phyloP scores from a whole-genome alignment of 37 sponge, comb jelly and placozoan genomes.

The Ianthella basta region DNA sequence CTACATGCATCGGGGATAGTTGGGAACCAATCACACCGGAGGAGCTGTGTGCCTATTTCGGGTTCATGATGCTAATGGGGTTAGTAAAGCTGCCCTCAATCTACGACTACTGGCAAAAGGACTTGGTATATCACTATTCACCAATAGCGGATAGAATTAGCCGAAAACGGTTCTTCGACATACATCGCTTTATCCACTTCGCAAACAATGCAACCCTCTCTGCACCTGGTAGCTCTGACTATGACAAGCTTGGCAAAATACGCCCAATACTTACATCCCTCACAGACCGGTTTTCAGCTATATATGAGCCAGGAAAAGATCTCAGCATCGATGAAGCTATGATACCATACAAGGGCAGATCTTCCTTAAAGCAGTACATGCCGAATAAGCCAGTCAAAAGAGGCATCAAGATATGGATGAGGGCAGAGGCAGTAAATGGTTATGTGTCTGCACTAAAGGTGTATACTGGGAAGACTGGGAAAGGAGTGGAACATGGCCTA shows the following conservation, averaged over 20 bases:
- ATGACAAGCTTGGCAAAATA: constrained; percentile 34
- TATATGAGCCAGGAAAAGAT: background rate
- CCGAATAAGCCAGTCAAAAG: constrained; percentile 25
- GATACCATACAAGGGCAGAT: constrained; percentile 23
- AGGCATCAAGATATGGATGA: constrained; percentile 10
- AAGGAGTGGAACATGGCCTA: too few relatives aligned
- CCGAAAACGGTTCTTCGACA: background rate
- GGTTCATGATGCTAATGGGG: constrained; percentile 8
- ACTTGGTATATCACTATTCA: background rate
- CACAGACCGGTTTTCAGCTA: background rate
- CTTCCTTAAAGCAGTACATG: constrained; percentile 14
- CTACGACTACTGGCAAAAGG: background rate
- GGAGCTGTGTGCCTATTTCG: background rate
- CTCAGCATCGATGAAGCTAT: constrained; percentile 30
- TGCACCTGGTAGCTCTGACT: background rate
- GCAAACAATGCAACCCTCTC: background rate
- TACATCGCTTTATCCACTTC: background rate
- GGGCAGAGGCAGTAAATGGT: too few relatives aligned
- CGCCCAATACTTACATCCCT: constrained; percentile 13
- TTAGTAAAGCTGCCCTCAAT: background rate
- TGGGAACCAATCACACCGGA: constrained; percentile 1
- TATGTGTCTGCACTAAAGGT: too few relatives aligned
- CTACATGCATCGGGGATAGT: background rate
- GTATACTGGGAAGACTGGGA: too few relatives aligned
- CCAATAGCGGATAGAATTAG: background rate